Evolutionary conservation across 30 jellyfish, hydroid and myxozoan genomes (phyloP).

Genomic region (Hydractinia echinata): DNA sequence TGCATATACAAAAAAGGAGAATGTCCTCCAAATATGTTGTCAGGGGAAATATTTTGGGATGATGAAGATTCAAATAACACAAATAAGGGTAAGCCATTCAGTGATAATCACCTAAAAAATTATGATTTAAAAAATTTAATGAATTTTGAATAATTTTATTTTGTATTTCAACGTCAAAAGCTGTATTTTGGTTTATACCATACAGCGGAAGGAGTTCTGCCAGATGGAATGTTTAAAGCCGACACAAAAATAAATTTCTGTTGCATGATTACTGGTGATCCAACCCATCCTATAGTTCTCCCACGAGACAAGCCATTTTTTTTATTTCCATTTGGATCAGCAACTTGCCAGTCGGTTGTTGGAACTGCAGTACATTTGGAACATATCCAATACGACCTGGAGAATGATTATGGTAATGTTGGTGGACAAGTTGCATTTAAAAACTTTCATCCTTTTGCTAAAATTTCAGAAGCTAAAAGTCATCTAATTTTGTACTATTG

Average conservation of each 20-base stretch:
- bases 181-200: too few species aligned
- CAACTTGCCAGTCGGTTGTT: constrained; percentile 24
- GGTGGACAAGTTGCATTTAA: constrained; percentile 14
- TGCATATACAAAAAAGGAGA: constrained; percentile 37
- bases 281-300: neutral
- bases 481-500: constrained; percentile 25
- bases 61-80: constrained; percentile 36
- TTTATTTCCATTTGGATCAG: constrained; percentile 27
- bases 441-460: constrained; percentile 32
- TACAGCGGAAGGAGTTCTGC: constrained; percentile 22
- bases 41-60: constrained; percentile 38
- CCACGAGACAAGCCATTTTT: constrained; percentile 40
- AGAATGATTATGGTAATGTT: constrained; percentile 11
- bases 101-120: neutral
- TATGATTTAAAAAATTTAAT: too few species aligned
- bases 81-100: constrained; percentile 3
- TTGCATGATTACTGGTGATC: neutral
- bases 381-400: constrained; percentile 32
- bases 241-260: constrained; percentile 35
- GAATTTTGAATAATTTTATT: too few species aligned
- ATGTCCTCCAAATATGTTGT: constrained; percentile 25
- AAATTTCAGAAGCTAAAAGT: neutral
- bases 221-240: constrained; percentile 39
- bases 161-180: too few species aligned
- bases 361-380: constrained; percentile 28